Conservation (phyloP, 2,113 vertebrate genomes). For the Lophius piscatorius region DNA sequence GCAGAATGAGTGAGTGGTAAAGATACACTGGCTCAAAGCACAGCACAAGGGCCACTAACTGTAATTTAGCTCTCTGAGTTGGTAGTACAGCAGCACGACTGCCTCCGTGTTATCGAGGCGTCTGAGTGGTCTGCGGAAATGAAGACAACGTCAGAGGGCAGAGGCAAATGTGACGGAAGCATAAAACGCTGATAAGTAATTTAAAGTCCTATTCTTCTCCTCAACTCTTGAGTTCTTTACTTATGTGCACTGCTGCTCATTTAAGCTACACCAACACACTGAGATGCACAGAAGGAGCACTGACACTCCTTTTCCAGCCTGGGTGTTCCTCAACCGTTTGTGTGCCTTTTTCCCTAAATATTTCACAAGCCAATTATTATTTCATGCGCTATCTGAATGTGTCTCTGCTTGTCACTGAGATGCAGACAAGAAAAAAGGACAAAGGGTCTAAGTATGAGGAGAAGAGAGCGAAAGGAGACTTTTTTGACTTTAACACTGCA, state of each 20-base stretch:
- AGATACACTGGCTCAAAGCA: too few relatives aligned
- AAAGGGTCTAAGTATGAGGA: slow-evolving; percentile 36
- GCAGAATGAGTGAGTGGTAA: too few relatives aligned
- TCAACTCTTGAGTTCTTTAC: slow-evolving; percentile 45
- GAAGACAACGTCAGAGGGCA: too few relatives aligned
- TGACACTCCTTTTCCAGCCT: slow-evolving; percentile 63
- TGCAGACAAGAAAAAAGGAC: slow-evolving; percentile 15
- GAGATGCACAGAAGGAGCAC: slow-evolving; percentile 41
- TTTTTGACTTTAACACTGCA: too few relatives aligned
- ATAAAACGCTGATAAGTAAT: slow-evolving; percentile 17
- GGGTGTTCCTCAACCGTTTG: slow-evolving; percentile 63
- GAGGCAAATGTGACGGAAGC: slow-evolving; percentile 12
- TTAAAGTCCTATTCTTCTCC: slow-evolving; percentile 24
- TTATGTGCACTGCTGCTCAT: slow-evolving; percentile 40
- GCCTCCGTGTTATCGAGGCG: slow-evolving; percentile 12
- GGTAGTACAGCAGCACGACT: too few relatives aligned
- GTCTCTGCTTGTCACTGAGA: slow-evolving; percentile 65
- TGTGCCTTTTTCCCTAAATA: slow-evolving; percentile 77
- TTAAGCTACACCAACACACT: slow-evolving; percentile 33
- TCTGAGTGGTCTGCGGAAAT: slow-evolving; percentile 9
- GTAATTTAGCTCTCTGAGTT: too few relatives aligned
- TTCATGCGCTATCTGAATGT: slow-evolving; percentile 70
- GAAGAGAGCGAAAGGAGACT: slow-evolving; percentile 21
- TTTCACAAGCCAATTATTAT: slow-evolving; percentile 80
- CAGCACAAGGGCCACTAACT: too few relatives aligned